Conservation (phyloP, 2,113 vertebrate genomes). For the Microtus pennsylvanicus region DNA sequence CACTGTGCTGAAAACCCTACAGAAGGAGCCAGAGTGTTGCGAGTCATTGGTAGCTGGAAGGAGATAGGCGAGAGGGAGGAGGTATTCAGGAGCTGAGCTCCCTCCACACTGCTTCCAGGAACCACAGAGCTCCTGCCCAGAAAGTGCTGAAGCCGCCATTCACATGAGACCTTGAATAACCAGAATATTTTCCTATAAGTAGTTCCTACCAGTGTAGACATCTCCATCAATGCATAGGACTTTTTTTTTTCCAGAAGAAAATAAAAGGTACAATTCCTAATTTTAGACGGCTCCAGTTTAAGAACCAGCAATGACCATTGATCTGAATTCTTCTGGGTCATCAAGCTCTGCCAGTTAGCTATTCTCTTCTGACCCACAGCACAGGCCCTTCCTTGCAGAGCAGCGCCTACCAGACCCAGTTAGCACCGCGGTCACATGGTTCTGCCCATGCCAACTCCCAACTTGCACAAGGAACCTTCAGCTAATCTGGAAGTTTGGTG, state of each 20-base stretch:
- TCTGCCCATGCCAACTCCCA: conserved; percentile 67
- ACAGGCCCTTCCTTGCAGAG: conserved; percentile 34
- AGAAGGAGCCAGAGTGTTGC: background rate
- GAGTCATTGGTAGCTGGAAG: background rate
- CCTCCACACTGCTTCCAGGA: background rate
- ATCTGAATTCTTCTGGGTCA: background rate
- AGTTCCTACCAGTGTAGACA: conserved; percentile 6
- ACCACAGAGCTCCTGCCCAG: background rate
- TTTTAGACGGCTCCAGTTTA: background rate
- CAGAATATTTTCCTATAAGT: conserved; percentile 12
- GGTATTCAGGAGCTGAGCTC: background rate
- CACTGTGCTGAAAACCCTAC: background rate
- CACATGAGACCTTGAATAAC: conserved; percentile 53
- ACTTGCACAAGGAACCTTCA: conserved; percentile 60
- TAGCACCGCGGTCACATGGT: conserved; percentile 70
- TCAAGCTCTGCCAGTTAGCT: background rate
- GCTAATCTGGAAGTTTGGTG: conserved; percentile 84
- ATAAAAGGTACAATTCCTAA: background rate
- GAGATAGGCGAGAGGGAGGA: background rate
- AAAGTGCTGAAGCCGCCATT: background rate
- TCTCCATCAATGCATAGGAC: background rate
- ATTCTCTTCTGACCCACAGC: background rate
- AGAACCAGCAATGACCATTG: background rate
- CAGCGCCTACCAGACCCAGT: conserved; percentile 50
- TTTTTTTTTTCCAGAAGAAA: background rate